A percentile compares a stretch with the other conserved stretches of the same genome.
Conservation (phyloP, 2,888 invertebrate species). For the Sinhomidia bicolor region DNA sequence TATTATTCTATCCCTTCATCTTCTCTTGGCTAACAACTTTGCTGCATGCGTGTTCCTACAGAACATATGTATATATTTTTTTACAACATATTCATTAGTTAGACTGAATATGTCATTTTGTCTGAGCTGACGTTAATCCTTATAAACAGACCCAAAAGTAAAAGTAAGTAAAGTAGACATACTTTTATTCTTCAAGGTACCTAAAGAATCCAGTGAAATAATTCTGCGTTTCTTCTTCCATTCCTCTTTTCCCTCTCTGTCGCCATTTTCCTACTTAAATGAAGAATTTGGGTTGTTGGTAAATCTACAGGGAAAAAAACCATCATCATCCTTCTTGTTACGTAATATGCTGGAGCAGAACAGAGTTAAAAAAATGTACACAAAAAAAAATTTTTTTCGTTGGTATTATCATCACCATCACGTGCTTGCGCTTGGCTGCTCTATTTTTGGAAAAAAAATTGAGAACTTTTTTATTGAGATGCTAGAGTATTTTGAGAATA, state of each 20-base stretch:
- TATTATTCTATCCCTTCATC: too few relatives aligned
- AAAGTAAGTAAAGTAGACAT: too few relatives aligned
- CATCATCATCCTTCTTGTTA: not conserved
- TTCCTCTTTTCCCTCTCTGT: not conserved
- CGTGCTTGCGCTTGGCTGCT: constrained; percentile 61
- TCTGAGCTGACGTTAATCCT: not conserved
- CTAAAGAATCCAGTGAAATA: not conserved
- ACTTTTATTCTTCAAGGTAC: too few relatives aligned
- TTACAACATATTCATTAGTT: not conserved
- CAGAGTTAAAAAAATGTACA: too few relatives aligned
- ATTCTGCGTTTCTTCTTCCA: not conserved
- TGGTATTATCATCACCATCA: constrained; percentile 49
- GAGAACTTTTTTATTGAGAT: constrained; percentile 26
- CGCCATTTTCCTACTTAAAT: not conserved
- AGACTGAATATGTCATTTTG: not conserved
- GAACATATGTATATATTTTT: too few relatives aligned
- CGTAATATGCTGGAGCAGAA: not conserved
- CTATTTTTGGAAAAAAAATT: constrained; percentile 67
- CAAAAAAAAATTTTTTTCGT: constrained; percentile 2
- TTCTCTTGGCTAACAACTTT: too few relatives aligned
- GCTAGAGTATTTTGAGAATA: constrained; percentile 26
- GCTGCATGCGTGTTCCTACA: too few relatives aligned
- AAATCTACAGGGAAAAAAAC: not conserved
- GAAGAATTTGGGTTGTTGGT: constrained; percentile 27
- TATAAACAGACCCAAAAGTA: too few relatives aligned